Base-by-base conservation (phyloP, 2,113 vertebrate species). In the Hyla sarda region DNA sequence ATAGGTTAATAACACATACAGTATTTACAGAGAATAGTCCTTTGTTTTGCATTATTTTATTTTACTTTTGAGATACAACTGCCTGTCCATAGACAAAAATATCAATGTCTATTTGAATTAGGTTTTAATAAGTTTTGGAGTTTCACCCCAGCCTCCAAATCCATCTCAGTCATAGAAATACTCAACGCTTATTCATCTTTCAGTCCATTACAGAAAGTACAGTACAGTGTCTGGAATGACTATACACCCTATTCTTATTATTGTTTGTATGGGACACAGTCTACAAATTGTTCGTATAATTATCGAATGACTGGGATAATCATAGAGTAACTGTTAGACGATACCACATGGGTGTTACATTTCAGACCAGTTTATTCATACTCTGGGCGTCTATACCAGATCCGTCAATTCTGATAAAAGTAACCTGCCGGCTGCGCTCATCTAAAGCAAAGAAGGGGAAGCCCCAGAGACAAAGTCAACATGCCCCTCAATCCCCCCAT, bases 211-310 rank as follows among this genome's bases (percentile, higher is more conserved):
- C 25, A 69, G 60, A 71, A 82, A 69, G 62, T 69, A 52, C 41
- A 71, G 45, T 52, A 62, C 41, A 41, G 50, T 82, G 60, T 19
- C 37, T 69, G 60, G 25, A 69, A 71, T 50, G 25, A 82, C 60
- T 12, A 2, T 7, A 69, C 62, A 6, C 45, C 80, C 45, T 30
- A 50, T 23, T 25, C 17, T 17, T 67, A 82, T 69, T 30, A 69
- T n/a, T 48, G 45, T 7, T 37, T 50, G 67, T 19, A 41, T 37
- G 45, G 47, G 23, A 73, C 81, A 54, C 28, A 16, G 62, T 52
- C 41, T 71, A 72, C 62, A 83, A 58, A 73, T 83, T 71, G 67
- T 56, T 32, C 32, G 23, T 50, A 47, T 71, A 73, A 56, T 83
- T 72, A 83, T 23, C 19, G 48, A 21, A 73, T 83, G 62, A 34